These are phyloP conservation scores for Lampropteryx suffumata DNA, from an alignment of 2,888 invertebrate species.

Conservation along the genomic window DNA sequence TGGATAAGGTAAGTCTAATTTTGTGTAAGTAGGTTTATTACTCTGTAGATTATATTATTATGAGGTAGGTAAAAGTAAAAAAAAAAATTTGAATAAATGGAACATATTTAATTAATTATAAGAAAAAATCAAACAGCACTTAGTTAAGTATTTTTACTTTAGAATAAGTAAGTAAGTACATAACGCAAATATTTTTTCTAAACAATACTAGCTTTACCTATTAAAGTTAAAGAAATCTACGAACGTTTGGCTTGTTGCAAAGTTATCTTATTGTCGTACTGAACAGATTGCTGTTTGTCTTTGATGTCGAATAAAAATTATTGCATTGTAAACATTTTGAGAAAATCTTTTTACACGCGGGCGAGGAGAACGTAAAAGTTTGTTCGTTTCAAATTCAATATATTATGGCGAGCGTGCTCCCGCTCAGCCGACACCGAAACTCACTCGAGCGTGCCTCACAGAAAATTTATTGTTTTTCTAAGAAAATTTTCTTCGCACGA, in stretches of 20 bases:
- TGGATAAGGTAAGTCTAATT: not conserved
- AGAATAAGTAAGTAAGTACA: not conserved
- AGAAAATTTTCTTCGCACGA: constrained; percentile 77
- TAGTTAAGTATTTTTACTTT: too few species aligned
- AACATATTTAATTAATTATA: too few species aligned
- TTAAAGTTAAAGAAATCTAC: constrained; percentile 11
- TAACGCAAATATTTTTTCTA: not conserved
- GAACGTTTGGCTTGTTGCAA: constrained; percentile 16
- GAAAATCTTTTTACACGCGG: constrained; percentile 77
- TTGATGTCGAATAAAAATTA: constrained; percentile 63
- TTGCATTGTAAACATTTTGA: constrained; percentile 75
- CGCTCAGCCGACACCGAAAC: constrained; percentile 81
- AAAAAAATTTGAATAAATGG: too few species aligned
- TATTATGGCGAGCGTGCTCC: constrained; percentile 81
- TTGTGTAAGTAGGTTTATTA: not conserved
- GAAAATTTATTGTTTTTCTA: constrained; percentile 83
- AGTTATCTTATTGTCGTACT: constrained; percentile 22
- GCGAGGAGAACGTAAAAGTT: constrained; percentile 75
- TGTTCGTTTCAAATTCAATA: constrained; percentile 83
- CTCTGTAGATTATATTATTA: not conserved
- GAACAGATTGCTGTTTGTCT: constrained; percentile 44
- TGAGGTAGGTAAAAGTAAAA: too few species aligned
- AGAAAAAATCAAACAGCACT: too few species aligned
- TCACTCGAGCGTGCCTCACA: constrained; percentile 80
- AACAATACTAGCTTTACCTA: constrained; percentile 4